phyloP scores from a whole-genome alignment of 2,113 vertebrate genomes.

The Podilymbus podiceps region DNA sequence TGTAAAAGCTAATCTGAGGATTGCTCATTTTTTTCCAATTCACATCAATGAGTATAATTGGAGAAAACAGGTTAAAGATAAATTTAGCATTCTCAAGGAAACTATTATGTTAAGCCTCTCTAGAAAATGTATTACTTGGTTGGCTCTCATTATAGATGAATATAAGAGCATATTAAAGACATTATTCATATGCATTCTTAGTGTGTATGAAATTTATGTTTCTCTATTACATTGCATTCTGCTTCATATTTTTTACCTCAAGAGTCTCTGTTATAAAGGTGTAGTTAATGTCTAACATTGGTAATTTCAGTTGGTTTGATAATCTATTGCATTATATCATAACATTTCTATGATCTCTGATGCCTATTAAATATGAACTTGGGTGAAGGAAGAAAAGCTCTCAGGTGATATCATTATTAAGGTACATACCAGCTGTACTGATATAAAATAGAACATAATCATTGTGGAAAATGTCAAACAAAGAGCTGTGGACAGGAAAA shows the following conservation, averaged over 20 bases:
- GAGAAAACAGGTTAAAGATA: constrained; percentile 45
- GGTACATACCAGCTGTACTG: not conserved
- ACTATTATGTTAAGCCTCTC: constrained; percentile 8
- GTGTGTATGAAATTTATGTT: constrained; percentile 48
- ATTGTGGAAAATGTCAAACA: not conserved
- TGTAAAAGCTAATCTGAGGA: not conserved
- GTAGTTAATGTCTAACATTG: not conserved
- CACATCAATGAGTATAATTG: not conserved
- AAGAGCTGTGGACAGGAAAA: not conserved
- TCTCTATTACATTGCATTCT: not conserved
- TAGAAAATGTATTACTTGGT: constrained; percentile 54
- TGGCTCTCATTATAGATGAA: constrained; percentile 61
- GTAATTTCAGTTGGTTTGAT: constrained; percentile 13
- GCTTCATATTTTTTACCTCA: constrained; percentile 17
- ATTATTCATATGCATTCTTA: constrained; percentile 56
- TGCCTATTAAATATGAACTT: constrained; percentile 27
- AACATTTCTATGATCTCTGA: constrained; percentile 29
- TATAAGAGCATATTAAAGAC: constrained; percentile 56
- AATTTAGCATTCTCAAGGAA: constrained; percentile 56
- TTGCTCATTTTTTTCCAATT: not conserved
- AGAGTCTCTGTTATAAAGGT: constrained; percentile 24
- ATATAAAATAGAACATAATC: not conserved
- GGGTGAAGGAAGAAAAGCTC: not conserved
- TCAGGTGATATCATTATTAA: not conserved
- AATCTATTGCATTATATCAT: constrained; percentile 7